Evolutionary conservation across 2,113 vertebrate genomes (phyloP), one percentile per base, ranked within the genome.

Genomic region (Dendropsophus ebraccatus): DNA sequence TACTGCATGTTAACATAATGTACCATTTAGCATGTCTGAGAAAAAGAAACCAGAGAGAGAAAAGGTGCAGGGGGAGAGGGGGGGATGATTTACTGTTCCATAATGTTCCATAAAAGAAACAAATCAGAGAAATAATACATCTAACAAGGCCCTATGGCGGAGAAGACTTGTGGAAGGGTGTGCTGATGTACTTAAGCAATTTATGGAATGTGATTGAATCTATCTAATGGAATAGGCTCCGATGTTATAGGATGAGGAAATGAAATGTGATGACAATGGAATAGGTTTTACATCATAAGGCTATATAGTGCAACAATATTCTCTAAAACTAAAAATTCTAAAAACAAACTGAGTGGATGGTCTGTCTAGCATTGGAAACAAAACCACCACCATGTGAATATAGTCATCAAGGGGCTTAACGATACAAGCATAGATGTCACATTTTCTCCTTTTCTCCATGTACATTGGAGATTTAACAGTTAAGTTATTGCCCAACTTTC

Each of bases 1-100:
- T 94, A 91, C 89, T 88, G 30, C 30, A 79, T 56, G 62, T 80
- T 52, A 86, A 80, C 75, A 56, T 70, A 69, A 67, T 49, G 28
- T 62, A 76, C 73, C 72, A 21, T 84, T 41, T 65, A 62, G 70
- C 70, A 84, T 35, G 28, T 41, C 32, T 74, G 82, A 76, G 52
- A 84, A 58, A 47, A 54, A 14, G 16, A 54, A 35, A 30, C 25
- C 2, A 30, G 25, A 50, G 25, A 76, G 74, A 52, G 35, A 69
- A 35, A 30, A 74, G 21, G 0, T 2, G 5, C 11, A 16, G 28
- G 4, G 50, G 1, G 58, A 45, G 62, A 54, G 8, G 8, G 30
- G 41, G 67, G 67, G 60, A 50, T 62, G 84, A 50, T 69, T 69
- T 67, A 32, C 45, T n/a, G n/a, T n/a, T n/a, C 25, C 45, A n/a